A percentile compares a stretch with the other conserved stretches of the same genome.
Conservation (phyloP, 2,888 invertebrate genomes). For the Caenorhabditis imperialis region DNA sequence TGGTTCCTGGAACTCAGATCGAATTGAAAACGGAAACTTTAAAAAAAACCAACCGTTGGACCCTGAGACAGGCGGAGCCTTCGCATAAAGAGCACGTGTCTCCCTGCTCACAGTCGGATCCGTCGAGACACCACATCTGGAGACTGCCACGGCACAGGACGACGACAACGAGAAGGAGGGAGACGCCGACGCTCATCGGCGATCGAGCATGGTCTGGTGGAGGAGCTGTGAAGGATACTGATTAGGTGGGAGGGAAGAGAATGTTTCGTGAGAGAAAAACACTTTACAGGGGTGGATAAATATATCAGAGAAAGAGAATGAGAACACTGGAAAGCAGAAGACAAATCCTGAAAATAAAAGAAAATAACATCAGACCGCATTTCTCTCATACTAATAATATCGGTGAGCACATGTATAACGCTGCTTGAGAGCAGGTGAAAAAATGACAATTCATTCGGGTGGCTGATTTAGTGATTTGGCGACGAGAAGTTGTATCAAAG, state of each 20-base stretch:
- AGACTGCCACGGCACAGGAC: conserved; percentile 33
- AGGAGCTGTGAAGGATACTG: not conserved
- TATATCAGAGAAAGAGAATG: too few relatives aligned
- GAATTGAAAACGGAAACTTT: too few relatives aligned
- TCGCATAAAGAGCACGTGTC: conserved; percentile 61
- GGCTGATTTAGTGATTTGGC: conserved; percentile 1
- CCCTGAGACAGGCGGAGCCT: conserved; percentile 63
- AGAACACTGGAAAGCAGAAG: too few relatives aligned
- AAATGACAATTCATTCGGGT: too few relatives aligned
- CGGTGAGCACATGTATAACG: too few relatives aligned
- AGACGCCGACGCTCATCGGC: conserved; percentile 50
- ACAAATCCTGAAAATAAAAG: too few relatives aligned
- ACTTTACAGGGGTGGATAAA: too few relatives aligned
- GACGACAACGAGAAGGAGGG: conserved; percentile 22
- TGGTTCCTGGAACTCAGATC: conserved; percentile 59
- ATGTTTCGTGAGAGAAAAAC: not conserved
- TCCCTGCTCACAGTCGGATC: conserved; percentile 57
- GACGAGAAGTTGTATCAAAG: conserved; percentile 36
- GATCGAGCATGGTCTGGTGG: conserved; percentile 40
- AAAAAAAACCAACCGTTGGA: conserved; percentile 61
- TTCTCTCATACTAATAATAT: too few relatives aligned
- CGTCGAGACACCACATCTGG: conserved; percentile 65
- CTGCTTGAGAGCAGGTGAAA: too few relatives aligned
- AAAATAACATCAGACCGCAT: too few relatives aligned
- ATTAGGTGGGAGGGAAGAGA: conserved; percentile 5